phyloP scores from a whole-genome alignment of 2,797 vertebrate species.

The Danionella dracula region DNA sequence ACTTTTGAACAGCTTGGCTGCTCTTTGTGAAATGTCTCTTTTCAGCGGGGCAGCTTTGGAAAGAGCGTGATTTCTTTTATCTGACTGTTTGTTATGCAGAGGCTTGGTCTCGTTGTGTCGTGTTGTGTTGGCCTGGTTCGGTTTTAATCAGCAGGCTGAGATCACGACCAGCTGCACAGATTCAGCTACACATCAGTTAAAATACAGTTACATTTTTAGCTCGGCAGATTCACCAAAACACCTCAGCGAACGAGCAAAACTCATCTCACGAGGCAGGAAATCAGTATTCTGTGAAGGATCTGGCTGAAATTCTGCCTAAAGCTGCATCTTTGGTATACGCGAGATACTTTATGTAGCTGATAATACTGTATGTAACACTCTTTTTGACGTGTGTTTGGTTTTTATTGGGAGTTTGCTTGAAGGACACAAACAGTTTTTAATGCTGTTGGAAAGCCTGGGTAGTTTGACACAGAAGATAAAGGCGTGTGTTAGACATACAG shows the following conservation, averaged over 20 bases:
- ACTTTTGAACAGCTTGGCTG: constrained; percentile 16
- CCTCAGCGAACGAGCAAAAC: too few relatives aligned
- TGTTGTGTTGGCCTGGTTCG: constrained; percentile 27
- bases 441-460: too few relatives aligned
- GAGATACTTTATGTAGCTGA: too few relatives aligned
- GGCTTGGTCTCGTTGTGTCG: neutral
- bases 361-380: too few relatives aligned
- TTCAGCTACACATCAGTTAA: constrained; percentile 42
- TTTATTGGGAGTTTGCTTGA: too few relatives aligned
- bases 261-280: constrained; percentile 24
- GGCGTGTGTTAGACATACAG: too few relatives aligned
- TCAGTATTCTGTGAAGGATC: constrained; percentile 6
- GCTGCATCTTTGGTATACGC: too few relatives aligned
- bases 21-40: constrained; percentile 27
- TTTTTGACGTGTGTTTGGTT: too few relatives aligned
- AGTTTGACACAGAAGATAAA: too few relatives aligned
- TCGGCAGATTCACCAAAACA: constrained; percentile 24
- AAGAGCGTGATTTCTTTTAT: constrained; percentile 42
- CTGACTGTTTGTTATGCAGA: constrained; percentile 20
- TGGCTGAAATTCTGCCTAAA: constrained; percentile 9
- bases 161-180: constrained; percentile 27
- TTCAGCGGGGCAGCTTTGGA: constrained; percentile 30
- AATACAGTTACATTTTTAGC: constrained; percentile 28
- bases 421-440: too few relatives aligned
- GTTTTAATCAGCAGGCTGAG: constrained; percentile 38